Conservation (phyloP, 2,113 vertebrate genomes). For the Crocuta crocuta region DNA sequence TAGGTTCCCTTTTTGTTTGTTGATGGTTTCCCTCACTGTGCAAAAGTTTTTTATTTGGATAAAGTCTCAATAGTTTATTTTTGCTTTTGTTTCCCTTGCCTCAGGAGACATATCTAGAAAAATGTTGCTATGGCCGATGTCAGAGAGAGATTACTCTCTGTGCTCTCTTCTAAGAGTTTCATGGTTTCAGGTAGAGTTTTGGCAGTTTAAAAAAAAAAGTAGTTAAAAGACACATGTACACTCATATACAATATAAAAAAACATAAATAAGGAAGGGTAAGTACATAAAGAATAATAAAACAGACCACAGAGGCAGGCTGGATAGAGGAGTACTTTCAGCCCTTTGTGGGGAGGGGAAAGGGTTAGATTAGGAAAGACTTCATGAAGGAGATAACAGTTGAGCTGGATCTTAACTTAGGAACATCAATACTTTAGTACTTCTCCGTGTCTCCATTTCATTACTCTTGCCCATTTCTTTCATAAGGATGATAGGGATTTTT, state of each 20-base stretch:
- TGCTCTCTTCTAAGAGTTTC: neutral
- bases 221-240: constrained; percentile 29
- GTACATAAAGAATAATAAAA: neutral
- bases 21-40: neutral
- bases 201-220: constrained; percentile 41
- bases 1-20: neutral
- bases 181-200: neutral
- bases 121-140: neutral
- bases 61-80: neutral
- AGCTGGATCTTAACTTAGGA: neutral
- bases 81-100: neutral
- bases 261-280: neutral
- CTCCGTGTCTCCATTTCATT: neutral
- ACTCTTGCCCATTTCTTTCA: neutral
- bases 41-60: neutral
- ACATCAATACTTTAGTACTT: neutral
- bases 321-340: neutral
- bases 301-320: neutral
- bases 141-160: neutral
- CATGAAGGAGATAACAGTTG: neutral
- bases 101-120: neutral
- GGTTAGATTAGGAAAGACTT: neutral
- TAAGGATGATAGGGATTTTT: neutral
- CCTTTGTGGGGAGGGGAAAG: neutral
- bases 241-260: neutral